These are phyloP conservation scores for Micropterix aruncella DNA, from an alignment of 2,888 invertebrate genomes.

Conservation along the genomic window DNA sequence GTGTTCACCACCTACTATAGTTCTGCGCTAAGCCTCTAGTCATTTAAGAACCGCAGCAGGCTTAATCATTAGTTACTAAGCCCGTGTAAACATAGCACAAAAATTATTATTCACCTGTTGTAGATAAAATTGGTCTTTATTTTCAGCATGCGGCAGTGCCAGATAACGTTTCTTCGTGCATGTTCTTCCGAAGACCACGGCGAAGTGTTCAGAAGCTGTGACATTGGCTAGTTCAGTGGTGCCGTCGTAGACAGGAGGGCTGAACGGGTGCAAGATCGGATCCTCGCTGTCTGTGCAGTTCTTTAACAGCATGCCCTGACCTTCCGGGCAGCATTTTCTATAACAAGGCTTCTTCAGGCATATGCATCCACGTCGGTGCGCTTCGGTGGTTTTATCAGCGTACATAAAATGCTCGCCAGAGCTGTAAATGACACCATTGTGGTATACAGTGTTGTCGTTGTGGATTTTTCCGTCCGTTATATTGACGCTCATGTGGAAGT, in stretches of 20 bases:
- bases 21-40: too few relatives aligned
- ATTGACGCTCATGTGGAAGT: conserved; percentile 8
- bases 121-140: neutral
- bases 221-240: neutral
- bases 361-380: neutral
- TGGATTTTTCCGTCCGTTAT: conserved; percentile 17
- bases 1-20: too few relatives aligned
- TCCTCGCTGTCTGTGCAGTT: conserved; percentile 1
- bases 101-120: too few relatives aligned
- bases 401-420: neutral
- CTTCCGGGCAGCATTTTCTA: conserved; percentile 26
- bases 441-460: conserved; percentile 19
- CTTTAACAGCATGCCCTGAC: conserved; percentile 13
- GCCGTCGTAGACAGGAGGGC: neutral
- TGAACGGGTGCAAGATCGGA: neutral
- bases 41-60: too few relatives aligned
- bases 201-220: neutral
- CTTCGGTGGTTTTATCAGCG: too few relatives aligned
- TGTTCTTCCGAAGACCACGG: neutral
- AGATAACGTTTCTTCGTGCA: neutral
- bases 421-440: conserved; percentile 19
- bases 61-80: too few relatives aligned
- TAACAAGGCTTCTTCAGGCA: conserved; percentile 17
- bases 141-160: neutral
- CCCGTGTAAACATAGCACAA: too few relatives aligned